Percentiles rank a stretch among this genome's conserved stretches.
These are phyloP conservation scores for Aplocera efformata DNA, from an alignment of 2,888 invertebrate genomes.

Conservation along the genomic window DNA sequence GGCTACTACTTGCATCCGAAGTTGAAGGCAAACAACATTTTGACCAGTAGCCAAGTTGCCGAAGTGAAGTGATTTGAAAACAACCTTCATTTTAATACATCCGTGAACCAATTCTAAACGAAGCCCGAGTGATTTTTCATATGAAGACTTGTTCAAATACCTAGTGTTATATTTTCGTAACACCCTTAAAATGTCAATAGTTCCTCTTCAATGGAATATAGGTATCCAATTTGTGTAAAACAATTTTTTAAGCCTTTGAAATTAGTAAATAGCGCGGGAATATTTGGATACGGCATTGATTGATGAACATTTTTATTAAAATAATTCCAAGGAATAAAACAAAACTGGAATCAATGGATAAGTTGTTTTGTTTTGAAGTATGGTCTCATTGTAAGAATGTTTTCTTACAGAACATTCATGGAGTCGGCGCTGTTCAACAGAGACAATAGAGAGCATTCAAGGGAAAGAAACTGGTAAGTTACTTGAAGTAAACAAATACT, in stretches of 20 bases:
- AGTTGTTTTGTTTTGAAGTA: not conserved
- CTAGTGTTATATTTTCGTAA: too few relatives aligned
- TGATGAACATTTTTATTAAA: too few relatives aligned
- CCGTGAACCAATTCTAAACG: too few relatives aligned
- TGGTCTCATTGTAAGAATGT: conserved; percentile 1
- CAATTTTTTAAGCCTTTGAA: too few relatives aligned
- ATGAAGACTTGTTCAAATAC: too few relatives aligned
- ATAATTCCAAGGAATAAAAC: too few relatives aligned
- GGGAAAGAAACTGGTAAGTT: conserved; percentile 83
- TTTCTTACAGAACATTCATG: conserved; percentile 53
- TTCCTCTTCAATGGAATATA: conserved; percentile 5
- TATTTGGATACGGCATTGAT: too few relatives aligned
- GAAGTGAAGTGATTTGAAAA: not conserved
- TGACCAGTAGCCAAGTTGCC: not conserved
- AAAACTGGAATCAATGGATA: too few relatives aligned
- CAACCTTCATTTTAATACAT: not conserved
- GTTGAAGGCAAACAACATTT: conserved; percentile 22
- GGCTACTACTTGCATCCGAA: conserved; percentile 4
- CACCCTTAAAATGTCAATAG: conserved; percentile 2
- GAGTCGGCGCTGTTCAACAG: conserved; percentile 68
- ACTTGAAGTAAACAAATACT: too few relatives aligned
- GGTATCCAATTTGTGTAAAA: too few relatives aligned
- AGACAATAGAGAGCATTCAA: conserved; percentile 83
- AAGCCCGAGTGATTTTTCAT: too few relatives aligned
- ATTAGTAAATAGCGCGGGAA: conserved; percentile 2